phyloP scores from a whole-genome alignment of 2,113 vertebrate species.

The Cettia cetti region DNA sequence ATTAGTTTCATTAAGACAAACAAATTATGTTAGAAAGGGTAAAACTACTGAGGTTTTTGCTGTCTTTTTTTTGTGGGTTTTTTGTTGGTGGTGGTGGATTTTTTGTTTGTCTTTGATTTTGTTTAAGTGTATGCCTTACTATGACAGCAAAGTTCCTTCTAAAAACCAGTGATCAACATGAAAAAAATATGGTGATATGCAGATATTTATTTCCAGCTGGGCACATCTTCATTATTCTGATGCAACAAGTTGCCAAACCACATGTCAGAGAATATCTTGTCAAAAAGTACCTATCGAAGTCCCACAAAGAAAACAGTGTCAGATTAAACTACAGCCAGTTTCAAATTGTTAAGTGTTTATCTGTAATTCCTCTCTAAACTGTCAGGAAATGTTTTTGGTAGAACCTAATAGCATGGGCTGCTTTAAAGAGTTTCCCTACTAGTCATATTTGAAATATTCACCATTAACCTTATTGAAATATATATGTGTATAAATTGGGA shows the following conservation, averaged over 20 bases:
- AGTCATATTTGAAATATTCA: neutral
- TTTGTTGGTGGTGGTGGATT: neutral
- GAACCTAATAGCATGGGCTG: neutral
- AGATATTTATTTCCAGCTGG: neutral
- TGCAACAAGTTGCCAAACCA: neutral
- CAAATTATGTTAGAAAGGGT: neutral
- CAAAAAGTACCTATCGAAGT: neutral
- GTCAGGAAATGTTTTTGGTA: neutral
- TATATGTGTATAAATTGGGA: neutral
- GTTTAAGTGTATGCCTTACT: neutral
- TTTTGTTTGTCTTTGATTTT: neutral
- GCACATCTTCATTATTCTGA: neutral
- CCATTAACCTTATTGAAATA: neutral
- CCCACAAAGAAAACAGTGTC: neutral
- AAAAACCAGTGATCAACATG: neutral
- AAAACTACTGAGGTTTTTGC: neutral
- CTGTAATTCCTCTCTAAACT: neutral
- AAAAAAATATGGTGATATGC: neutral
- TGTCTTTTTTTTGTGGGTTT: accelerated
- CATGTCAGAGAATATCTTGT: neutral
- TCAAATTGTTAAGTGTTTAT: neutral
- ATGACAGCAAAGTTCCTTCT: neutral
- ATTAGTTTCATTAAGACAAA: neutral
- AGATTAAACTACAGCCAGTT: neutral
- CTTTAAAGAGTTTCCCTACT: neutral